phyloP scores from a whole-genome alignment of 2,888 invertebrate species.

The Tetheella fluctuosa region DNA sequence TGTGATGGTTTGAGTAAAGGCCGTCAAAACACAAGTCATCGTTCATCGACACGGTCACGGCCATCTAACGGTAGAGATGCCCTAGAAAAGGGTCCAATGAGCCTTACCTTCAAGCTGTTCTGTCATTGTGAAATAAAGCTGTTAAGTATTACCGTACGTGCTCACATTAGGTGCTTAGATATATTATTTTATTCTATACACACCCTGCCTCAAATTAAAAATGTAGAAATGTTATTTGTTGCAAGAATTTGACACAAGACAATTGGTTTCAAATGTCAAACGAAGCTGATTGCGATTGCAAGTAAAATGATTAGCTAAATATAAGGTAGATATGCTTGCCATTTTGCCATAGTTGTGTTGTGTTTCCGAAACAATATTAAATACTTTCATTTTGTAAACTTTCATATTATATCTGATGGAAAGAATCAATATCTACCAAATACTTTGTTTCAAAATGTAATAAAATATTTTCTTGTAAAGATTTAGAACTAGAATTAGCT shows the following conservation, averaged over 20 bases:
- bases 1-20: conserved; percentile 22
- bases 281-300: conserved; percentile 1
- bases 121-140: conserved; percentile 16
- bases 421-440: too few relatives aligned
- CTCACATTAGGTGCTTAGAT: too few relatives aligned
- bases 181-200: too few relatives aligned
- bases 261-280: conserved; percentile 11
- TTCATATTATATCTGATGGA: too few relatives aligned
- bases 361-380: not conserved
- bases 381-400: too few relatives aligned
- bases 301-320: not conserved
- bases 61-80: conserved; percentile 70
- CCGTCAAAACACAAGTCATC: conserved; percentile 57
- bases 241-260: conserved; percentile 2
- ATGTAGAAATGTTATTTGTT: not conserved
- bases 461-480: too few relatives aligned
- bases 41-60: conserved; percentile 69
- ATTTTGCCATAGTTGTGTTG: not conserved
- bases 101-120: conserved; percentile 31
- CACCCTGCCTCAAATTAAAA: not conserved
- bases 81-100: conserved; percentile 68
- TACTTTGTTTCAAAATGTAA: too few relatives aligned
- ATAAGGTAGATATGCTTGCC: not conserved
- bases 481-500: too few relatives aligned
- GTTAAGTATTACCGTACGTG: conserved; percentile 19